These are phyloP conservation scores for Myotis lucifugus DNA, from an alignment of 2,113 vertebrate species.

Conservation along the genomic window DNA sequence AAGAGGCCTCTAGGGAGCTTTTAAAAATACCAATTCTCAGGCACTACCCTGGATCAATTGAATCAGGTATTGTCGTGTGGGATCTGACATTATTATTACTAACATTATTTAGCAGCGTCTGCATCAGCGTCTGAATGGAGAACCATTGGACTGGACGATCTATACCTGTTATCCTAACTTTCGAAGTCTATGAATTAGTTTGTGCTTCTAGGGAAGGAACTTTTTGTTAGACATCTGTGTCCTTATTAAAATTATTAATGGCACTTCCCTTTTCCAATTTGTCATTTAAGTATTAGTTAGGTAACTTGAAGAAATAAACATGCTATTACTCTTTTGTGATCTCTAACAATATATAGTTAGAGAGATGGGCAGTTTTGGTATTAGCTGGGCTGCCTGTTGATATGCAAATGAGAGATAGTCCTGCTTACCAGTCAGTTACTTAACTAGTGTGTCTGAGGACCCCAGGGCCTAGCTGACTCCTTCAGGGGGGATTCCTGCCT, in stretches of 20 bases:
- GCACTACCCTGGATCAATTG: not conserved
- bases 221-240: not conserved
- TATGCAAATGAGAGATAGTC: not conserved
- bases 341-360: not conserved
- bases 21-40: not conserved
- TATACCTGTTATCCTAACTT: not conserved
- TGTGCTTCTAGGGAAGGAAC: not conserved
- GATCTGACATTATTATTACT: not conserved
- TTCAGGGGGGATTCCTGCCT: not conserved
- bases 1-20: not conserved
- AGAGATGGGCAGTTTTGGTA: not conserved
- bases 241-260: constrained; percentile 29
- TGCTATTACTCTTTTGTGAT: not conserved
- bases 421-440: not conserved
- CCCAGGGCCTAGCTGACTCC: not conserved
- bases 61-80: not conserved
- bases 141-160: not conserved
- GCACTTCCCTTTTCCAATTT: not conserved
- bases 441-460: not conserved
- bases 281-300: not conserved
- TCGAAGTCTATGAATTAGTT: not conserved
- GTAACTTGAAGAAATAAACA: not conserved
- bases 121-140: not conserved
- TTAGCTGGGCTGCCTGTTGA: not conserved
- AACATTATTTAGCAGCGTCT: not conserved